phyloP scores from a whole-genome alignment of 2,888 invertebrate species.

The Lordiphosa fenestrarum region DNA sequence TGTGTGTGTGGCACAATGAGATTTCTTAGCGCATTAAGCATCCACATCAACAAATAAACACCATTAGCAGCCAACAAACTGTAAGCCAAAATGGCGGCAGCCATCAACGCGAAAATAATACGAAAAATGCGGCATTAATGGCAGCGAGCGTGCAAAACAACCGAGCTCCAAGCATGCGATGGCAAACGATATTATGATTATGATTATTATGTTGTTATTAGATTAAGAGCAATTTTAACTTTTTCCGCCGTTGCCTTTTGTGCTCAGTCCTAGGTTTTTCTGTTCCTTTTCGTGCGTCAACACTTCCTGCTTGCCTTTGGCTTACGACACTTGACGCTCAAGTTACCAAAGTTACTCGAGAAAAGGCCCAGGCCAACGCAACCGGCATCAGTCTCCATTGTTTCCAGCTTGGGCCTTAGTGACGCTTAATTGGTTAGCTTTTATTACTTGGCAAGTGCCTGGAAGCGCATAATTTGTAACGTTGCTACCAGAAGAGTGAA shows the following conservation, averaged over 20 bases:
- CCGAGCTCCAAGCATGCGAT: neutral
- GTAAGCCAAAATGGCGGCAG: conserved; percentile 60
- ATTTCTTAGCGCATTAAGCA: conserved; percentile 64
- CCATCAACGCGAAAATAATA: conserved; percentile 72
- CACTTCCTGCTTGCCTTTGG: conserved; percentile 66
- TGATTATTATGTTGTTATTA: conserved; percentile 78
- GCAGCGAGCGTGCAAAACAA: conserved; percentile 30
- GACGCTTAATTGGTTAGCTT: conserved; percentile 75
- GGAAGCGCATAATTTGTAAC: conserved; percentile 56
- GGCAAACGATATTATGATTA: conserved; percentile 74
- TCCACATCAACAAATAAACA: conserved; percentile 54
- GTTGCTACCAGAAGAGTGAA: conserved; percentile 13
- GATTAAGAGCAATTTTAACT: conserved; percentile 77
- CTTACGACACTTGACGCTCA: conserved; percentile 70
- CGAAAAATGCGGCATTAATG: conserved; percentile 68
- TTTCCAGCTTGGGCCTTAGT: conserved; percentile 54
- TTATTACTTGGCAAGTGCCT: conserved; percentile 69
- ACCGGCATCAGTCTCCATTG: conserved; percentile 42
- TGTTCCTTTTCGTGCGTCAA: conserved; percentile 44
- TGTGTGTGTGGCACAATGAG: conserved; percentile 40
- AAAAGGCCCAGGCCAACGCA: conserved; percentile 2
- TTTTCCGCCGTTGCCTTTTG: conserved; percentile 32
- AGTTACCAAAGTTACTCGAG: conserved; percentile 34
- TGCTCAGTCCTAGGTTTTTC: conserved; percentile 29
- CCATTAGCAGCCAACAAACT: conserved; percentile 66